A percentile compares a stretch with the other conserved stretches of the same genome.
phyloP scores from a whole-genome alignment of 2,797 vertebrate species.

The Squalus acanthias region DNA sequence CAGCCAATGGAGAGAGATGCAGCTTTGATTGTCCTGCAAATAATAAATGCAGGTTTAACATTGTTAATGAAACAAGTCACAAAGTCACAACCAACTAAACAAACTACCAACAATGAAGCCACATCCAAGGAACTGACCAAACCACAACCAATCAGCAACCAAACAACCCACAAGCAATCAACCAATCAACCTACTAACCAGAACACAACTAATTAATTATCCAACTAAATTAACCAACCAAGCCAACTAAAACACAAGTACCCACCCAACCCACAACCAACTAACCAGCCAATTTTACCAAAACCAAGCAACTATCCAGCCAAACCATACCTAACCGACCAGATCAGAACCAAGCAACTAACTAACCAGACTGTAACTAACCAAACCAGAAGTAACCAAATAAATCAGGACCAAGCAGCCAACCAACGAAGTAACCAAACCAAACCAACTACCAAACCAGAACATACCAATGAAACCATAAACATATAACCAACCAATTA shows the following conservation, averaged over 20 bases:
- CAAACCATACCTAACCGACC: not conserved
- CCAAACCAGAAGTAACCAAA: not conserved
- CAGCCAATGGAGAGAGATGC: not conserved
- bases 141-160: not conserved
- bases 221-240: not conserved
- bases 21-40: constrained; percentile 12
- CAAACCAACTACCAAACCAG: not conserved
- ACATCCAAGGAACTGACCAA: not conserved
- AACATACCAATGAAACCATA: constrained; percentile 9
- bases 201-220: not conserved
- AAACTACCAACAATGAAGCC: not conserved
- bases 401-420: not conserved
- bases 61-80: not conserved
- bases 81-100: not conserved
- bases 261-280: not conserved
- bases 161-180: not conserved
- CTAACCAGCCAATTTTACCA: not conserved
- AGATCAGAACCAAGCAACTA: not conserved
- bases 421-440: not conserved
- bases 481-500: not conserved
- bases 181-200: not conserved
- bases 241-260: not conserved
- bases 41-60: not conserved
- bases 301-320: not conserved
- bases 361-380: not conserved